A percentile compares a stretch with the other conserved stretches of the same genome.
Evolutionary conservation across 2,888 invertebrate genomes (phyloP).

Genomic region (Mythimna vitellina): DNA sequence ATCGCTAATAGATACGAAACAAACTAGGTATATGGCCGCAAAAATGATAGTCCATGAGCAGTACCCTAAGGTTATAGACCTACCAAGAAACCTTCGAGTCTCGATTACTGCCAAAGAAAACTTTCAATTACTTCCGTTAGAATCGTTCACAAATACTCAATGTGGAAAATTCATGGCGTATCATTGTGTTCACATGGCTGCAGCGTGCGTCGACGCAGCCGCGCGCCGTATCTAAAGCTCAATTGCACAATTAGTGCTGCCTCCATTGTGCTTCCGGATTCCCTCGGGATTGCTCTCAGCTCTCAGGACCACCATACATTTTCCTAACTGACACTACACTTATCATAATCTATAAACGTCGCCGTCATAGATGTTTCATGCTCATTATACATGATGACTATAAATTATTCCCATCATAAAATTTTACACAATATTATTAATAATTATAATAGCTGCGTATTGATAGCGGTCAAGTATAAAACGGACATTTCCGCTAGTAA

Average conservation of each 20-base stretch:
- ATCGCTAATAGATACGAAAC: too few relatives aligned
- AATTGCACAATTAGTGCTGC: slow-evolving; percentile 85
- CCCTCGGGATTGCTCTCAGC: slow-evolving; percentile 80
- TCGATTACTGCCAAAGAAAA: slow-evolving; percentile 17
- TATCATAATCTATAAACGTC: slow-evolving; percentile 55
- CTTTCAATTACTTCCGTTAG: slow-evolving; percentile 43
- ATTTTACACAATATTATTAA: slow-evolving; percentile 64
- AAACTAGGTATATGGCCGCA: background rate
- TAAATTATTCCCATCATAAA: slow-evolving; percentile 64
- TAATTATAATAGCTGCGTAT: slow-evolving; percentile 62
- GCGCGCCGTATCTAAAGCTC: slow-evolving; percentile 79
- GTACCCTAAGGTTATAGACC: background rate
- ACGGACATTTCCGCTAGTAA: slow-evolving; percentile 68
- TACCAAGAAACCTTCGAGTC: background rate
- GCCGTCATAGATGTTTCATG: slow-evolving; percentile 46
- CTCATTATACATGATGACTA: slow-evolving; percentile 51
- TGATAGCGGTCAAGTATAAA: slow-evolving; percentile 62
- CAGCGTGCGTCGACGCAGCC: slow-evolving; percentile 60
- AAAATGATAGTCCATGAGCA: background rate
- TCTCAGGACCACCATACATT: slow-evolving; percentile 64
- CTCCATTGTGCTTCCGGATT: slow-evolving; percentile 84
- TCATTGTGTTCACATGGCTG: slow-evolving; percentile 66
- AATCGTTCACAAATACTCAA: slow-evolving; percentile 57
- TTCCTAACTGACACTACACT: slow-evolving; percentile 48
- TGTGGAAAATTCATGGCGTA: slow-evolving; percentile 65